Percentiles rank a stretch among this genome's conserved stretches.
phyloP scores from a whole-genome alignment of 1,140 invertebrate species.

The Aphaenogaster floridana region DNA sequence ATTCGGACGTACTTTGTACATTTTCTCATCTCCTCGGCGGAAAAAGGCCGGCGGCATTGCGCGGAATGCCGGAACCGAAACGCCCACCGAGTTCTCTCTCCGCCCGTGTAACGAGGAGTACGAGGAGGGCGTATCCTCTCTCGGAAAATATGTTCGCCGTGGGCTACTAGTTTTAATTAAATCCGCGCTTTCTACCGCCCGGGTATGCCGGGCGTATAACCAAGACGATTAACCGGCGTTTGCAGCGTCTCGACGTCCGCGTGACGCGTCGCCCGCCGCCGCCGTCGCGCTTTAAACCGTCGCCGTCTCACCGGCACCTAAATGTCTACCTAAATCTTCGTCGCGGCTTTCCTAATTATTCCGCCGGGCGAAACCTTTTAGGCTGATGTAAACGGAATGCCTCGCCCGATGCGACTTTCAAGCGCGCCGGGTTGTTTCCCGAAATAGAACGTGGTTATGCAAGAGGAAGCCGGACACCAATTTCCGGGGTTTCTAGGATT shows the following conservation, averaged over 20 bases:
- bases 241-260: slow-evolving; percentile 64
- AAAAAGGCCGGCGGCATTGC: slow-evolving; percentile 72
- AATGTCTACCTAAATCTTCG: slow-evolving; percentile 71
- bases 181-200: slow-evolving; percentile 75
- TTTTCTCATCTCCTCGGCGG: slow-evolving; percentile 74
- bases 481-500: not conserved
- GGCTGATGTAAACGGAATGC: slow-evolving; percentile 56
- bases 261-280: slow-evolving; percentile 62
- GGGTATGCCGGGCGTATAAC: slow-evolving; percentile 73
- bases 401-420: slow-evolving; percentile 54
- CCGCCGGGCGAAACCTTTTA: slow-evolving; percentile 57
- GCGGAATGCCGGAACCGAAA: slow-evolving; percentile 75
- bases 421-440: slow-evolving; percentile 27
- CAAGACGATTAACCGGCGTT: slow-evolving; percentile 79
- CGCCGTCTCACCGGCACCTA: slow-evolving; percentile 56
- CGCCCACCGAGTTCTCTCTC: slow-evolving; percentile 74
- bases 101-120: slow-evolving; percentile 73
- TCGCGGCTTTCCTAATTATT: slow-evolving; percentile 60
- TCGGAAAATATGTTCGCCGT: slow-evolving; percentile 81
- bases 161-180: slow-evolving; percentile 84
- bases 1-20: slow-evolving; percentile 74
- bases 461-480: slow-evolving; percentile 35
- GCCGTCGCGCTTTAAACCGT: slow-evolving; percentile 62
- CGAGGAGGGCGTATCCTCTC: slow-evolving; percentile 76
- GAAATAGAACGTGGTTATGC: slow-evolving; percentile 34